These are phyloP conservation scores for Drosophila paranaensis DNA, from an alignment of 2,888 invertebrate species.

Conservation along the genomic window DNA sequence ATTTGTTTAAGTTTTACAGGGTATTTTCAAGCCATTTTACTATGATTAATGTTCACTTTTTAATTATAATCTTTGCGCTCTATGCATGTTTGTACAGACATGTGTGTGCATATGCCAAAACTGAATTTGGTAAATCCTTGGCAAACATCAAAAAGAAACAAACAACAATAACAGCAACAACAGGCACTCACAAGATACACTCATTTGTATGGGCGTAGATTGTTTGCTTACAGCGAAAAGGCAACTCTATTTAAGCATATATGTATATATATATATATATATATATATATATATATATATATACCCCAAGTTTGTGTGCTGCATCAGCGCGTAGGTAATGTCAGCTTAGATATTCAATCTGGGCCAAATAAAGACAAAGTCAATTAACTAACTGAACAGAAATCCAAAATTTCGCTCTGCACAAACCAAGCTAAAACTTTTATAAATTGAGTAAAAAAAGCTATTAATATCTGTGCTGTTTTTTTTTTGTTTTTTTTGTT, in stretches of 20 bases:
- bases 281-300: neutral
- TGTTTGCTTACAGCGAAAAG: conserved; percentile 18
- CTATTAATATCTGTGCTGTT: conserved; percentile 14
- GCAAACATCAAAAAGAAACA: conserved; percentile 12
- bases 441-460: conserved; percentile 9
- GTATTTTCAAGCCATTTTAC: neutral
- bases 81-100: neutral
- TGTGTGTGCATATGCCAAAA: conserved; percentile 7
- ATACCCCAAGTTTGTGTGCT: neutral
- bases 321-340: conserved; percentile 24
- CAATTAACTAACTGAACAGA: conserved; percentile 47
- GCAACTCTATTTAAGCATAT: conserved; percentile 11
- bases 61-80: conserved; percentile 13
- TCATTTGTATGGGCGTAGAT: conserved; percentile 39
- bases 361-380: conserved; percentile 56
- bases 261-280: neutral
- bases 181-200: neutral
- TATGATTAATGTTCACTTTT: conserved; percentile 32
- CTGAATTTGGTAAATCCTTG: conserved; percentile 42
- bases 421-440: conserved; percentile 3
- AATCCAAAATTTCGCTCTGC: conserved; percentile 35
- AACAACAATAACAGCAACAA: neutral
- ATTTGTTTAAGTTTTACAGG: neutral
- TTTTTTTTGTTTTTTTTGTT: neutral
- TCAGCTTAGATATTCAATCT: conserved; percentile 45